Conservation (phyloP, 2,113 vertebrate species). For the Calyptommatus sinebrachiatus region DNA sequence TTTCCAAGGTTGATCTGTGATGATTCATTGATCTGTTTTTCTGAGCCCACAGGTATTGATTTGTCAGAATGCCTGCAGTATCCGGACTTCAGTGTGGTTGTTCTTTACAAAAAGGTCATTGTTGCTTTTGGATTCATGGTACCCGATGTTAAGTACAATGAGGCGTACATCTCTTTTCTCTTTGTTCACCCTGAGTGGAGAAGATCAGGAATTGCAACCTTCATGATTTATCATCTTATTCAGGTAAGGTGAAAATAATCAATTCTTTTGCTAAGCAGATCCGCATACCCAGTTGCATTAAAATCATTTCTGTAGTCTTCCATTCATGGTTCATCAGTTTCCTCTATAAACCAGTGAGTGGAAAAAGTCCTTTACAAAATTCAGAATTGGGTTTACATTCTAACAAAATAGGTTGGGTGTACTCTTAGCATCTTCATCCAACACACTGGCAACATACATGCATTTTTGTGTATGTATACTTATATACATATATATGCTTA, state of each 20-base stretch:
- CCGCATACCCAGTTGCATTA: neutral
- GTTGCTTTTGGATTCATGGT: slow-evolving; percentile 98
- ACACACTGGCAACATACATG: too few relatives aligned
- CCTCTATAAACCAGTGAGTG: too few relatives aligned
- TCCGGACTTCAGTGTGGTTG: slow-evolving; percentile 97
- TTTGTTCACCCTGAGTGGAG: slow-evolving; percentile 98
- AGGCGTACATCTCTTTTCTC: slow-evolving; percentile 97
- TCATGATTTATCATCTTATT: slow-evolving; percentile 99
- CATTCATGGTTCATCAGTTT: neutral
- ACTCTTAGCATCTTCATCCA: too few relatives aligned
- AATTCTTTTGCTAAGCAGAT: neutral
- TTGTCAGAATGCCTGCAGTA: slow-evolving; percentile 96
- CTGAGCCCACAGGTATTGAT: slow-evolving; percentile 82
- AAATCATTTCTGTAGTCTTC: neutral
- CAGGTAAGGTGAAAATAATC: slow-evolving; percentile 76
- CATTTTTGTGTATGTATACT: too few relatives aligned
- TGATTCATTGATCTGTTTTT: slow-evolving; percentile 13
- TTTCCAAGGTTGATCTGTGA: neutral
- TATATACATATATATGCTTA: too few relatives aligned
- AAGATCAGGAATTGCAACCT: slow-evolving; percentile 92
- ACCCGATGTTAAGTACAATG: slow-evolving; percentile 95
- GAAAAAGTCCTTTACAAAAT: too few relatives aligned
- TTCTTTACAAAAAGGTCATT: slow-evolving; percentile 94
- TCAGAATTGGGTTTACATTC: too few relatives aligned
- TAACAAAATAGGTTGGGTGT: too few relatives aligned